Percentiles rank a stretch among this genome's conserved stretches.
phyloP scores from a whole-genome alignment of 2,888 invertebrate genomes.

The Torymus tubicola region DNA sequence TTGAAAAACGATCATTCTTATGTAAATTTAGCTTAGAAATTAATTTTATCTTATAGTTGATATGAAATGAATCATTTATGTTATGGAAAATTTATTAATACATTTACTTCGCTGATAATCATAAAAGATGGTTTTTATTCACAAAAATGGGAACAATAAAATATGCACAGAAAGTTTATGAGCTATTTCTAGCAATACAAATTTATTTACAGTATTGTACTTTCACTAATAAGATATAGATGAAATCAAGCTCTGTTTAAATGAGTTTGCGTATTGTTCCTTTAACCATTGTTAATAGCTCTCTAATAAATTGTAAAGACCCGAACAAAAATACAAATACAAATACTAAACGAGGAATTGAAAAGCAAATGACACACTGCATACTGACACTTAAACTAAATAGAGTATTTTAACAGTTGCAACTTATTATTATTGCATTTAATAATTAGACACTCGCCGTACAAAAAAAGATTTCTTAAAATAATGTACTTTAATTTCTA shows the following conservation, averaged over 20 bases:
- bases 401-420: slow-evolving; percentile 29
- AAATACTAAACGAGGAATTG: slow-evolving; percentile 40
- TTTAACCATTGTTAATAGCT: slow-evolving; percentile 53
- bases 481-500: slow-evolving; percentile 38
- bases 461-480: slow-evolving; percentile 2
- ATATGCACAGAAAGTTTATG: slow-evolving; percentile 38
- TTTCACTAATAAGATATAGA: slow-evolving; percentile 45
- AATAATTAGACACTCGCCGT: slow-evolving; percentile 18
- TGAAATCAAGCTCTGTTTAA: slow-evolving; percentile 39
- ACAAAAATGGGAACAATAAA: slow-evolving; percentile 51
- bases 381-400: slow-evolving; percentile 31
- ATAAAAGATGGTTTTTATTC: slow-evolving; percentile 33
- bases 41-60: slow-evolving; percentile 8
- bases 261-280: slow-evolving; percentile 51
- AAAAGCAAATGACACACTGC: slow-evolving; percentile 13
- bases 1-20: slow-evolving; percentile 18
- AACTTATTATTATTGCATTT: slow-evolving; percentile 48
- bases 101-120: slow-evolving; percentile 25
- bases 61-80: slow-evolving; percentile 6
- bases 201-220: slow-evolving; percentile 54
- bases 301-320: slow-evolving; percentile 51
- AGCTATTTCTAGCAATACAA: slow-evolving; percentile 29
- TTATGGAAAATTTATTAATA: slow-evolving; percentile 18
- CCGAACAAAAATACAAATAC: slow-evolving; percentile 45
- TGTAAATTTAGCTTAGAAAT: slow-evolving; percentile 28